A percentile compares a stretch with the other conserved stretches of the same genome.
Conservation (phyloP, 2,113 vertebrate genomes). For the Madoqua kirkii region DNA sequence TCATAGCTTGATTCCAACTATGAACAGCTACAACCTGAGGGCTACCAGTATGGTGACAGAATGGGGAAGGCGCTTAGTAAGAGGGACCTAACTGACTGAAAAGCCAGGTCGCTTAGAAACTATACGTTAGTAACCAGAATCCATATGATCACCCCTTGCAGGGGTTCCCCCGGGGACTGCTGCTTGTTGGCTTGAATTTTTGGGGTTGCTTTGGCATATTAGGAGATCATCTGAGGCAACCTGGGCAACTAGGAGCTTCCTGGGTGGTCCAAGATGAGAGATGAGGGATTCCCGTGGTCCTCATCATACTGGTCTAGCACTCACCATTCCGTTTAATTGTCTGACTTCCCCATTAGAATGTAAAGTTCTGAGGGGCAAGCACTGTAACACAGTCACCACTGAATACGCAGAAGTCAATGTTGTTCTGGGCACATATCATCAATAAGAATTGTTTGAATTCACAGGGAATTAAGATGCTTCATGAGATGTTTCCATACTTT, state of each 20-base stretch:
- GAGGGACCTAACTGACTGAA: background rate
- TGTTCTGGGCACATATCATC: background rate
- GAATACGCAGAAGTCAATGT: background rate
- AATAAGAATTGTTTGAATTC: background rate
- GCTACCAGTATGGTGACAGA: background rate
- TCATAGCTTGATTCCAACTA: background rate
- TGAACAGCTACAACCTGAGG: background rate
- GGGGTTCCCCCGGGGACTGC: background rate
- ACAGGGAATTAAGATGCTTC: background rate
- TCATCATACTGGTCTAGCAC: background rate
- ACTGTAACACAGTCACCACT: background rate
- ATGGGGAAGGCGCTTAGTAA: background rate
- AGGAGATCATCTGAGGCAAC: background rate
- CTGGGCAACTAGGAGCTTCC: background rate
- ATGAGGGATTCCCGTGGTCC: background rate
- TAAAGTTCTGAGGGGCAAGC: background rate
- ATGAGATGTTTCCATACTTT: background rate
- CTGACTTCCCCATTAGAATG: background rate
- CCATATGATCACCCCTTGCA: background rate
- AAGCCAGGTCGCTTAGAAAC: background rate
- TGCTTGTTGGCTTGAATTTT: background rate
- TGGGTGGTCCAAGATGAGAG: background rate
- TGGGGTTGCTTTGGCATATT: slow-evolving; percentile 18
- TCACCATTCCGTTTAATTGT: background rate
- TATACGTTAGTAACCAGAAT: background rate